Base-by-base conservation (phyloP, 2,113 vertebrate species). In the Penelope pileata region DNA sequence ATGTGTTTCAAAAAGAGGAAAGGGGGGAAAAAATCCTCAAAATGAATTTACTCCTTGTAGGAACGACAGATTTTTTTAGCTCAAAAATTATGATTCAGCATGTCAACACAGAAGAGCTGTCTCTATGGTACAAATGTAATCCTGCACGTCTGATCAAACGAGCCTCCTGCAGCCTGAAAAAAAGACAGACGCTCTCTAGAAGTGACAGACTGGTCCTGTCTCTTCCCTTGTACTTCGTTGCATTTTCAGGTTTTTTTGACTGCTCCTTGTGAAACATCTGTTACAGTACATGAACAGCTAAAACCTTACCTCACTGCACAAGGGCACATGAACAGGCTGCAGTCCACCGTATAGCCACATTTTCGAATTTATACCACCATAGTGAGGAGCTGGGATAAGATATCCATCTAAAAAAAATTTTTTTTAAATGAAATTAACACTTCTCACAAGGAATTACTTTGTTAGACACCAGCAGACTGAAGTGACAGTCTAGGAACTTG, bases 301-400 rank as follows among this genome's bases (percentile, higher is more conserved):
- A 78, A 67, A 43, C 32, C 56, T 83, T 72, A 95, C 91, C 90
- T 96, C 91, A 64, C 83, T 32, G 6, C 62, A 84, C 66, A 91
- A 92, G 12, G 87, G 89, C 32, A 92, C 66, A 0, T 91, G 88
- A 64, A 96, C 30, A 17, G 93, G 75, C 27, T 86, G 91, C 54
- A 90, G 64, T 67, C 62, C 48, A 2, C 72, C 62, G 54, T 78
- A 29, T 0, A 91, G 68, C 68, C 50, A 76, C 10, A 50, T 89
- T 75, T 93, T 86, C 2, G 30, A 63, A 82, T 93, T 85, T 63
- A 48, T 66, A 23, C 79, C 90, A 70, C 77, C 88, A 10, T 29
- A 91, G 81, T 40, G 95, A 16, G 94, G 93, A 83, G 93, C 47
- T 90, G 94, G 93, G 88, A 92, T 93, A 34, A 95, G 91, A 45